Evolutionary conservation across 1,140 invertebrate genomes (phyloP).

Genomic region (Hylaeus volcanicus): DNA sequence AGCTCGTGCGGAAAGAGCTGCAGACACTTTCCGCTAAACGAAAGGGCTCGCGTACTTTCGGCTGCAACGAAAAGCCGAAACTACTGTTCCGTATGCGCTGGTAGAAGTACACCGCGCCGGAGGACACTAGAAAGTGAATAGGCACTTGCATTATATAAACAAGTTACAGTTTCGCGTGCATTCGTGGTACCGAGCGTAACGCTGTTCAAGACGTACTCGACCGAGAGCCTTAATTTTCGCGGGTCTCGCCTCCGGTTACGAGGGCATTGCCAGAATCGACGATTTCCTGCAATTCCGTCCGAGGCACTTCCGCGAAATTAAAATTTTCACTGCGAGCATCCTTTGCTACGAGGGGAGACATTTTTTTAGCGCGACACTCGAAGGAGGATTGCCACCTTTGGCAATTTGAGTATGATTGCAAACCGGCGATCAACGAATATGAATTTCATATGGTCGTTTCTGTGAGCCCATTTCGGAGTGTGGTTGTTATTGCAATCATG

Average conservation of each 20-base stretch:
- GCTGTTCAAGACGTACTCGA: constrained; percentile 25
- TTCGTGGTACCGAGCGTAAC: constrained; percentile 29
- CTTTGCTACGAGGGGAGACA: not conserved
- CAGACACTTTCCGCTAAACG: constrained; percentile 7
- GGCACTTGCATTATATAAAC: constrained; percentile 60
- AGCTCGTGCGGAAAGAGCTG: not conserved
- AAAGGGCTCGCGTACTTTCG: constrained; percentile 18
- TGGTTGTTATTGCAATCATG: no score
- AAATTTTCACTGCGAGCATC: not conserved
- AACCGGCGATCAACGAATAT: no score
- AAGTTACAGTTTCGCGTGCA: constrained; percentile 50
- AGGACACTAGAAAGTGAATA: constrained; percentile 50
- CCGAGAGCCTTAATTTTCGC: constrained; percentile 52
- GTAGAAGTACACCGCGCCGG: constrained; percentile 26
- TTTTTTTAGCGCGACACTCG: not conserved
- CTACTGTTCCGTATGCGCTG: constrained; percentile 32
- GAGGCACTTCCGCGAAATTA: constrained; percentile 2
- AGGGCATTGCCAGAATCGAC: constrained; percentile 43
- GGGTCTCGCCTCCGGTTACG: constrained; percentile 39
- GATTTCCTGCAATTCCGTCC: constrained; percentile 6
- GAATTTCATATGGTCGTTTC: no score
- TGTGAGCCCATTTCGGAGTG: no score
- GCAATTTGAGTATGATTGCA: no score
- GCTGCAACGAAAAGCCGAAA: constrained; percentile 19
- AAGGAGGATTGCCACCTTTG: not conserved